These are phyloP conservation scores for Amblyjoppa fuscipennis DNA, from an alignment of 2,888 invertebrate species.

Conservation along the genomic window DNA sequence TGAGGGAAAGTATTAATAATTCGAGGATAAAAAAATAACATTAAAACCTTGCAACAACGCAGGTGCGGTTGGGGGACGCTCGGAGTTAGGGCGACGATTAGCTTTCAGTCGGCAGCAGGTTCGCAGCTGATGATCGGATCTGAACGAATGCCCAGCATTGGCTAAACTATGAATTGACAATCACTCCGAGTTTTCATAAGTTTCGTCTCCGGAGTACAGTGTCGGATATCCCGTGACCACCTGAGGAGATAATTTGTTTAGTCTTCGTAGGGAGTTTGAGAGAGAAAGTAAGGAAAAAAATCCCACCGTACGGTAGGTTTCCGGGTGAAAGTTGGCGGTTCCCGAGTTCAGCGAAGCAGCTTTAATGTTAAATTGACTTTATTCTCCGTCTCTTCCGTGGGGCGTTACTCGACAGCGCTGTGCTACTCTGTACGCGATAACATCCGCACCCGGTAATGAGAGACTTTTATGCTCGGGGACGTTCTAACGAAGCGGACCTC, in stretches of 20 bases:
- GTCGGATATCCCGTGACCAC: background rate
- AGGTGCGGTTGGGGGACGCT: no score
- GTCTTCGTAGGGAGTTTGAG: background rate
- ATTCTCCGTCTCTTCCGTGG: conserved; percentile 55
- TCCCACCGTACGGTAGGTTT: background rate
- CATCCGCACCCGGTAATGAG: conserved; percentile 75
- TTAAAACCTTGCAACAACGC: background rate
- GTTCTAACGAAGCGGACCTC: conserved; percentile 78
- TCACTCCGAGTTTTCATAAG: background rate
- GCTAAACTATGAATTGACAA: no score
- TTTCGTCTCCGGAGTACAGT: background rate
- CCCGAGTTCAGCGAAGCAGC: conserved; percentile 23
- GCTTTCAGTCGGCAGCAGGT: no score
- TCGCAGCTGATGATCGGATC: no score
- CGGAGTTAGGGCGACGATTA: no score
- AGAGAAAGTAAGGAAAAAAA: background rate
- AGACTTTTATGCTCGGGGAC: conserved; percentile 78
- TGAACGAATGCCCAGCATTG: no score
- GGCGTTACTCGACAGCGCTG: conserved; percentile 32
- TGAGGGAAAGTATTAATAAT: background rate
- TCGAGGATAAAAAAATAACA: background rate
- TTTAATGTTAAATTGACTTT: conserved; percentile 73
- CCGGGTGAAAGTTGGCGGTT: conserved; percentile 6
- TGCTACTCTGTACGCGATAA: conserved; percentile 65
- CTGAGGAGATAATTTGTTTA: conserved; percentile 29